phyloP scores from a whole-genome alignment of 2,888 invertebrate species.

The Drosophila paracracens region DNA sequence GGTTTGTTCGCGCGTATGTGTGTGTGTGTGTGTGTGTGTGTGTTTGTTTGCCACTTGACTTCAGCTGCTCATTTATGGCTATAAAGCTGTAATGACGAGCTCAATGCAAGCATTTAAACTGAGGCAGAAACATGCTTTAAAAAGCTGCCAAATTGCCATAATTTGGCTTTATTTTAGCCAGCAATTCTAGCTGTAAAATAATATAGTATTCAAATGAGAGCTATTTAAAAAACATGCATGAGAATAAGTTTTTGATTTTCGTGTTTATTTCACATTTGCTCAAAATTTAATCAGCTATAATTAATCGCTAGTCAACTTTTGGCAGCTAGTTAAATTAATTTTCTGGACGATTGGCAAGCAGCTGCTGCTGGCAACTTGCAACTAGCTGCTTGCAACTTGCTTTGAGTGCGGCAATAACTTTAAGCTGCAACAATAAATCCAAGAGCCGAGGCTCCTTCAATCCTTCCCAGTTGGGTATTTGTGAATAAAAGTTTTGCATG shows the following conservation, averaged over 20 bases:
- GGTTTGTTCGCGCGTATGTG: not conserved
- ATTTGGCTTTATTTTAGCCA: not conserved
- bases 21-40: conserved; percentile 4
- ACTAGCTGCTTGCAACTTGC: conserved; percentile 11
- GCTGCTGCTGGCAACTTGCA: conserved; percentile 41
- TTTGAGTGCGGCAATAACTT: conserved; percentile 51
- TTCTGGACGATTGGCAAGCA: conserved; percentile 60
- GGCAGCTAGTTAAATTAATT: conserved; percentile 42
- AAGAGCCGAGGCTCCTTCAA: conserved; percentile 32
- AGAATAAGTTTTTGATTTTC: not conserved
- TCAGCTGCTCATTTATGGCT: conserved; percentile 20
- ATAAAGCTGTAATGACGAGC: conserved; percentile 38
- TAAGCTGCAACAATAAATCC: conserved; percentile 69
- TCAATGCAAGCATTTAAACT: conserved; percentile 57
- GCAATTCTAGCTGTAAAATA: not conserved
- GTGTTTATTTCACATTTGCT: conserved; percentile 10
- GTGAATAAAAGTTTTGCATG: conserved; percentile 61
- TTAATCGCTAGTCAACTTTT: conserved; percentile 41
- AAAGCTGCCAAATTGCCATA: not conserved
- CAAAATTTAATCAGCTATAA: not conserved
- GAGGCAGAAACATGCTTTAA: conserved; percentile 15
- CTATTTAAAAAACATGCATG: not conserved
- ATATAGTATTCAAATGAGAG: not conserved
- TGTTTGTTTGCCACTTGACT: conserved; percentile 31
- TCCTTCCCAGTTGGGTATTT: conserved; percentile 54